Evolutionary conservation across 1,140 invertebrate genomes (phyloP).

Genomic region (Pogonognathellus flavescens): DNA sequence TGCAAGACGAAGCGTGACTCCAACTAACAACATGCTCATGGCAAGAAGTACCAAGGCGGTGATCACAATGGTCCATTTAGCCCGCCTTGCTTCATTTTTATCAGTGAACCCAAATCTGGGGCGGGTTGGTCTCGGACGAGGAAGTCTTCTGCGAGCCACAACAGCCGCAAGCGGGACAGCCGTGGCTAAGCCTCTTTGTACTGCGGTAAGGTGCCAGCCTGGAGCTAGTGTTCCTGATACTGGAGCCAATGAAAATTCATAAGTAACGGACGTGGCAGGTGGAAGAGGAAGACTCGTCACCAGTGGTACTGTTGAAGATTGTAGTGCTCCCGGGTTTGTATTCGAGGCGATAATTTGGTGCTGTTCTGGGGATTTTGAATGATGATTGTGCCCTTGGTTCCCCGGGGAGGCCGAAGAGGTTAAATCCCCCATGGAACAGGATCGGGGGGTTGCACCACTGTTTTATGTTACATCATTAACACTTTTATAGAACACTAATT

Average conservation of each 20-base stretch:
- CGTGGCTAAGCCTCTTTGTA: slow-evolving; percentile 65
- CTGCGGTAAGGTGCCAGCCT: slow-evolving; percentile 66
- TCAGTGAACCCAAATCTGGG: slow-evolving; percentile 67
- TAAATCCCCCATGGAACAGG: slow-evolving; percentile 67
- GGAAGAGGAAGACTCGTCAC: slow-evolving; percentile 65
- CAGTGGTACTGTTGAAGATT: slow-evolving; percentile 61
- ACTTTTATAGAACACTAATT: not conserved
- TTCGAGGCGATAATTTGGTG: slow-evolving; percentile 23
- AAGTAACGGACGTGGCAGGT: slow-evolving; percentile 65
- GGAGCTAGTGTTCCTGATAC: slow-evolving; percentile 64
- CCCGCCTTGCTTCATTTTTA: slow-evolving; percentile 71
- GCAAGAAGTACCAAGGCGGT: slow-evolving; percentile 88
- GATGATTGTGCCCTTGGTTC: slow-evolving; percentile 44
- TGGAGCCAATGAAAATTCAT: slow-evolving; percentile 66
- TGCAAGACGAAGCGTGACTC: slow-evolving; percentile 88
- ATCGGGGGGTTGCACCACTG: slow-evolving; percentile 56
- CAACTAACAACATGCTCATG: slow-evolving; percentile 88
- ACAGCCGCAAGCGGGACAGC: slow-evolving; percentile 65
- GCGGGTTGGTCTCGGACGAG: slow-evolving; percentile 62
- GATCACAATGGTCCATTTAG: slow-evolving; percentile 88
- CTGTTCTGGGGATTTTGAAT: slow-evolving; percentile 49
- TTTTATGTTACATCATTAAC: slow-evolving; percentile 37
- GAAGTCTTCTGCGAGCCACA: slow-evolving; percentile 63
- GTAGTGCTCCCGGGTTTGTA: slow-evolving; percentile 41
- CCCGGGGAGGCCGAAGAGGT: slow-evolving; percentile 54